A percentile compares a stretch with the other conserved stretches of the same genome.
These are phyloP conservation scores for Danaus chrysippus DNA, from an alignment of 2,888 invertebrate genomes.

Conservation along the genomic window DNA sequence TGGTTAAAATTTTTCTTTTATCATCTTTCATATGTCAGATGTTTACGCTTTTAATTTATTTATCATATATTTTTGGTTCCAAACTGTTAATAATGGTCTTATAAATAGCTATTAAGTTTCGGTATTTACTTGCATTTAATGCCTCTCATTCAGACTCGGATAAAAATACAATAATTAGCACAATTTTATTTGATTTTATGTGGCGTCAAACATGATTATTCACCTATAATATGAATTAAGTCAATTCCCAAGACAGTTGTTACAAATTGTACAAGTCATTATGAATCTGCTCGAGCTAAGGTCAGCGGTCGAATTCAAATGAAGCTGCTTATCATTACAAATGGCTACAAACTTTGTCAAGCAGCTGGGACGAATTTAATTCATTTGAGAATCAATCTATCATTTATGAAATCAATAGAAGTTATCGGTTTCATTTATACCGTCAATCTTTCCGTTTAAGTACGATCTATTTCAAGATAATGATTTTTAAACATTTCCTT, in stretches of 20 bases:
- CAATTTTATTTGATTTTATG: neutral
- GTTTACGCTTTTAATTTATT: too few species aligned
- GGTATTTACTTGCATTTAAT: too few species aligned
- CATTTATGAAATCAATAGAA: neutral
- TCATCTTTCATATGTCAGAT: too few species aligned
- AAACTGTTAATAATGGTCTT: too few species aligned
- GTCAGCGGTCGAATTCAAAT: constrained; percentile 54
- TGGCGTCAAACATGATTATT: too few species aligned
- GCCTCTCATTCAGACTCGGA: too few species aligned
- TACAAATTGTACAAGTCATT: constrained; percentile 3
- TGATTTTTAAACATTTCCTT: neutral
- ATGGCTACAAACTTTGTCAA: constrained; percentile 54
- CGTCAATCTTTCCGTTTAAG: neutral
- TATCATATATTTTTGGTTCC: too few species aligned
- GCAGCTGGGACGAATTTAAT: constrained; percentile 59
- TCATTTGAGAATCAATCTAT: constrained; percentile 59
- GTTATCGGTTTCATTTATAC: neutral
- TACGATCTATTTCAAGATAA: neutral
- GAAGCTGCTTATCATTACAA: constrained; percentile 69
- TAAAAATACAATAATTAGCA: neutral
- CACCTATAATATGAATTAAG: neutral
- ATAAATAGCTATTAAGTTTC: too few species aligned
- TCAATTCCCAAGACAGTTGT: neutral
- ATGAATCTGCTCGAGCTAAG: constrained; percentile 18
- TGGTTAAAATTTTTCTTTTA: too few species aligned